Conservation (phyloP, 2,797 vertebrate genomes). For the Tamandua tetradactyla region DNA sequence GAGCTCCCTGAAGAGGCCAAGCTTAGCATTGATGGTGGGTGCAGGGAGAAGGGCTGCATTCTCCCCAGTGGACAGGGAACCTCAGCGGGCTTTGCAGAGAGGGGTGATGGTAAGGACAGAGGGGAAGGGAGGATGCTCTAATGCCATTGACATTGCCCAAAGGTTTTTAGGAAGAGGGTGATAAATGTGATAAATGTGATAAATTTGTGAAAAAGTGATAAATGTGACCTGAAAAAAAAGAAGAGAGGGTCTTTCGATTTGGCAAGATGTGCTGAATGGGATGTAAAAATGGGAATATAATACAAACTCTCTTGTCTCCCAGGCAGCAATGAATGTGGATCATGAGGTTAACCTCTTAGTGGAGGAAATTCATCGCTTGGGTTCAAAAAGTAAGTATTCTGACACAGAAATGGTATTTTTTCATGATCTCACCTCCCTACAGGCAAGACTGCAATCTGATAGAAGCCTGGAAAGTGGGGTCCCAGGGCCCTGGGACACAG, state of each 20-base stretch:
- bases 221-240: background rate
- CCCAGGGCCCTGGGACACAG: background rate
- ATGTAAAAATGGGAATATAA: conserved; percentile 6
- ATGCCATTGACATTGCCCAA: background rate
- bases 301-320: conserved; percentile 8
- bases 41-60: background rate
- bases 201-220: too few species aligned
- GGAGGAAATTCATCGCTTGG: conserved; percentile 94
- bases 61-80: background rate
- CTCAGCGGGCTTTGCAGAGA: background rate
- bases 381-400: conserved; percentile 91
- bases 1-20: background rate
- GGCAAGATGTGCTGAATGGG: background rate
- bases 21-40: background rate
- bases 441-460: background rate
- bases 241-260: background rate
- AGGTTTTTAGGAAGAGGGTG: conserved; percentile 32
- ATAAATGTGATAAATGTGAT: too few species aligned
- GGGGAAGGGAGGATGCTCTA: background rate
- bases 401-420: background rate
- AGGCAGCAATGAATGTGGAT: conserved; percentile 92
- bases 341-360: conserved; percentile 92
- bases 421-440: background rate
- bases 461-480: background rate
- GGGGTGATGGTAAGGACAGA: background rate